Evolutionary conservation across 2,797 vertebrate genomes (phyloP).

Genomic region (Eleutherodactylus coqui): DNA sequence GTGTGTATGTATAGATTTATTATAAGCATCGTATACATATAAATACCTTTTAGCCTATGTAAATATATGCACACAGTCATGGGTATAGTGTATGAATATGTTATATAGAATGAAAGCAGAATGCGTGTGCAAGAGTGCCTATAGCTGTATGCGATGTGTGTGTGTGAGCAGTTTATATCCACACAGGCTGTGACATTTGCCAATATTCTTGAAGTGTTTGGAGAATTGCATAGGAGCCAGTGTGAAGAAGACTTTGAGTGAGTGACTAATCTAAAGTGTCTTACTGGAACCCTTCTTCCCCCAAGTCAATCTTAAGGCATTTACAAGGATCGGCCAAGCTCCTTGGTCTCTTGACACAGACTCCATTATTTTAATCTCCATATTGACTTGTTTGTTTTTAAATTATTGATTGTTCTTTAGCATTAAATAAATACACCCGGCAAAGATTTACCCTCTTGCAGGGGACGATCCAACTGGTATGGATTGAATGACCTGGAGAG

Average conservation of each 20-base stretch:
- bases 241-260: not conserved
- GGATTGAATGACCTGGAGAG: conserved; percentile 34
- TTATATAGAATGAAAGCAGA: not conserved
- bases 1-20: conserved; percentile 47
- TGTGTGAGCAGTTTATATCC: not conserved
- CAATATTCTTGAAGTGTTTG: conserved; percentile 17
- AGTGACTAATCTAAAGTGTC: conserved; percentile 25
- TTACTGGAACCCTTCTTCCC: conserved; percentile 11
- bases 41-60: conserved; percentile 33
- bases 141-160: not conserved
- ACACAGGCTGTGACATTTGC: conserved; percentile 19
- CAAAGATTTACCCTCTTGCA: conserved; percentile 19
- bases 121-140: not conserved
- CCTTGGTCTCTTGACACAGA: conserved; percentile 7
- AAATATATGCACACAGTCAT: conserved; percentile 26
- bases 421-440: conserved; percentile 34
- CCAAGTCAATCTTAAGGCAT: conserved; percentile 19
- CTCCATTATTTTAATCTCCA: conserved; percentile 68
- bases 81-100: not conserved
- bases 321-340: conserved; percentile 18
- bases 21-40: conserved; percentile 38
- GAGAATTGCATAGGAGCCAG: not conserved
- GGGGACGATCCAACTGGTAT: conserved; percentile 14
- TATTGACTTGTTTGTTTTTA: conserved; percentile 61
- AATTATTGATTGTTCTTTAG: conserved; percentile 52